These are phyloP conservation scores for Cassiopea andromeda DNA, from an alignment of 30 jellyfish, hydroid and myxozoan species.

Conservation along the genomic window DNA sequence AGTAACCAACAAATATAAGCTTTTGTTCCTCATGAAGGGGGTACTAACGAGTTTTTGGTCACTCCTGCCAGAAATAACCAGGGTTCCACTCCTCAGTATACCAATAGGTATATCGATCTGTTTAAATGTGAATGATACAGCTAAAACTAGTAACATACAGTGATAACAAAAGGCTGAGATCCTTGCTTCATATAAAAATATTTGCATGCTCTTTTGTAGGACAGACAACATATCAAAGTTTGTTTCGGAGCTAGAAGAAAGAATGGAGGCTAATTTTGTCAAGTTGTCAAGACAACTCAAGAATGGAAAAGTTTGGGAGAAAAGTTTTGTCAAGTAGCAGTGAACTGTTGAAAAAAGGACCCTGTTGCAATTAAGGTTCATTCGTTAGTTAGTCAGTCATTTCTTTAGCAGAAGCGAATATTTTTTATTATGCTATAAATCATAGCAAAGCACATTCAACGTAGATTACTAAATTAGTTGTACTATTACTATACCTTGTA, in stretches of 20 bases:
- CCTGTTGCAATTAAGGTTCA: neutral
- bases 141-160: neutral
- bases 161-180: too few species aligned
- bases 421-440: neutral
- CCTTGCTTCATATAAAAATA: too few species aligned
- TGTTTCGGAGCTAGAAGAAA: slow-evolving; percentile 18
- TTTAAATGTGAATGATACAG: neutral
- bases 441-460: neutral
- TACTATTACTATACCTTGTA: too few species aligned
- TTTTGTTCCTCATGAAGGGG: neutral
- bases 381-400: neutral
- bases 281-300: neutral
- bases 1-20: neutral
- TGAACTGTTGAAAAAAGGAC: neutral
- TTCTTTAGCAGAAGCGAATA: neutral
- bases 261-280: neutral
- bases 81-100: too few species aligned
- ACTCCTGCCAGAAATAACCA: neutral
- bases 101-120: too few species aligned
- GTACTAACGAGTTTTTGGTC: neutral
- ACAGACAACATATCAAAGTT: slow-evolving; percentile 9
- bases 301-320: neutral
- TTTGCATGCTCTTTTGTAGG: neutral
- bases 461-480: too few species aligned
- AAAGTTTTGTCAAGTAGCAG: neutral